Percentiles rank a stretch among this genome's conserved stretches.
Evolutionary conservation across 2,888 invertebrate genomes (phyloP).

Genomic region (Drosophila acutilabella): DNA sequence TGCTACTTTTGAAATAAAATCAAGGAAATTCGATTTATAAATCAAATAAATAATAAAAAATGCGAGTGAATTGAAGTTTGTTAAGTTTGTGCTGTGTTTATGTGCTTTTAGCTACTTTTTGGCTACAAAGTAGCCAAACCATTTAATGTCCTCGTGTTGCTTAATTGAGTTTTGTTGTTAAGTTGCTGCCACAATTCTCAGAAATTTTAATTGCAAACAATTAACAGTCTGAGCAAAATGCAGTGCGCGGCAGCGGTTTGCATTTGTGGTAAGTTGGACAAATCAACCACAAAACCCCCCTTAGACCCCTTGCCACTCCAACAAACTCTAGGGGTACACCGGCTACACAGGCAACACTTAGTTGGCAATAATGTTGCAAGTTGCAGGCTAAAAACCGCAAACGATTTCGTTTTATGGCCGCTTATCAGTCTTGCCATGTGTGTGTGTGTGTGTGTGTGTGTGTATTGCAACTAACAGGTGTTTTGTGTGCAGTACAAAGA

Average conservation of each 20-base stretch:
- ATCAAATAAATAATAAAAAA: neutral
- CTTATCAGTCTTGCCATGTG: conserved; percentile 1
- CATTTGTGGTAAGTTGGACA: conserved; percentile 46
- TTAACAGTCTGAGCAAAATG: conserved; percentile 35
- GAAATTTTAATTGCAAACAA: neutral
- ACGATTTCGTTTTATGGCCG: neutral
- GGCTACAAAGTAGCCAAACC: neutral
- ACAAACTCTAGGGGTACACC: neutral
- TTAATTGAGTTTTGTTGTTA: neutral
- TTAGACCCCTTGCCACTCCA: too few relatives aligned
- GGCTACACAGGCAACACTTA: neutral
- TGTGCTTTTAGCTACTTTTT: too few relatives aligned
- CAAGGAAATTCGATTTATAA: too few relatives aligned
- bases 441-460: conserved; percentile 4
- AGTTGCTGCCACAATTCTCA: neutral
- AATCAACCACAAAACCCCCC: neutral
- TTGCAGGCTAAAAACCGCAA: conserved; percentile 3
- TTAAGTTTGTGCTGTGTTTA: too few relatives aligned
- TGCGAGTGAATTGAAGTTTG: too few relatives aligned
- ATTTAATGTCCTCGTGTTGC: neutral
- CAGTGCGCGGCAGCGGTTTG: conserved; percentile 43
- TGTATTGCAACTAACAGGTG: conserved; percentile 48
- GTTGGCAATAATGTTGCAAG: neutral
- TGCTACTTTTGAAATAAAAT: too few relatives aligned
- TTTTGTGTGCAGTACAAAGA: conserved; percentile 28